Percentiles rank a stretch among this genome's conserved stretches.
Evolutionary conservation across 2,113 vertebrate genomes (phyloP).

Genomic region (Acrocephalus arundinaceus): DNA sequence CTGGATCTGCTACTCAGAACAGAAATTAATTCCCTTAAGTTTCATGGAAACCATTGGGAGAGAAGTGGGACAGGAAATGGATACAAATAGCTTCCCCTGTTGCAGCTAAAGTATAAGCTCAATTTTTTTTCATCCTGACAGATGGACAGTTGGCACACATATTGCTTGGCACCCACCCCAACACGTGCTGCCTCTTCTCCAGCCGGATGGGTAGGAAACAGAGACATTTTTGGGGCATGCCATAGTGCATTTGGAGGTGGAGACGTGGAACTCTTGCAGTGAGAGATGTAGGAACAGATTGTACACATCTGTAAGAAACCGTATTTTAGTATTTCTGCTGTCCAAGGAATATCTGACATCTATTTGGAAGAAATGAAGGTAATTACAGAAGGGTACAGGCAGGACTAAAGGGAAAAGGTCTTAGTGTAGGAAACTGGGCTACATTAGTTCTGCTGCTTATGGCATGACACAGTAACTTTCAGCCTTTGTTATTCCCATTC

Average conservation of each 20-base stretch:
- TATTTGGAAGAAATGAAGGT: not conserved
- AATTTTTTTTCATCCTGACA: not conserved
- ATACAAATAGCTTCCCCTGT: not conserved
- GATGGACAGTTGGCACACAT: not conserved
- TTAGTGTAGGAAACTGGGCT: not conserved
- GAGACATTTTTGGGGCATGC: not conserved
- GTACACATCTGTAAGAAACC: not conserved
- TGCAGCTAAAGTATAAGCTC: not conserved
- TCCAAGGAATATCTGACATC: not conserved
- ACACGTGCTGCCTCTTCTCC: not conserved
- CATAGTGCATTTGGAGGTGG: not conserved
- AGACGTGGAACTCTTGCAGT: not conserved
- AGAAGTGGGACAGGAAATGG: not conserved
- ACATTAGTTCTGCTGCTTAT: not conserved
- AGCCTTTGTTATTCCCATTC: not conserved
- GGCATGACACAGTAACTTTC: not conserved
- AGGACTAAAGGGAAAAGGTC: not conserved
- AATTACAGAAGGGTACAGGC: not conserved
- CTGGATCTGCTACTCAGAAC: not conserved
- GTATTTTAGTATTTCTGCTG: not conserved
- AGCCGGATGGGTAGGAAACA: not conserved
- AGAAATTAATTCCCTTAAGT: not conserved
- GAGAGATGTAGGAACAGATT: not conserved
- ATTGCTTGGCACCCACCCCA: not conserved
- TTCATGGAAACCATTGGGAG: not conserved